A percentile compares a stretch with the other conserved stretches of the same genome.
These are phyloP conservation scores for Cryptocephalus primarius DNA, from an alignment of 2,888 invertebrate genomes.

Conservation along the genomic window DNA sequence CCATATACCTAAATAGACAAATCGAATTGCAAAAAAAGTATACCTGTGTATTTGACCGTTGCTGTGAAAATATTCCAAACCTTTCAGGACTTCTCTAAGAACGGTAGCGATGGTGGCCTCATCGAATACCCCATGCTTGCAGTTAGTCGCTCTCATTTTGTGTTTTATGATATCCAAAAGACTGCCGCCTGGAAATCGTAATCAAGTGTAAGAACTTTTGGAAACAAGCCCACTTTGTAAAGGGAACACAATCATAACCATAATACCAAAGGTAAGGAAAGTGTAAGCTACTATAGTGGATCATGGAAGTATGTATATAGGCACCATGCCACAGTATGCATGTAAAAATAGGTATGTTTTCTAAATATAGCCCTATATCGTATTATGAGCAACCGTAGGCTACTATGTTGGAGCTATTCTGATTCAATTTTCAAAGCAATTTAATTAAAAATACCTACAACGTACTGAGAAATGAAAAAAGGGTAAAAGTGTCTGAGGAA, in stretches of 20 bases:
- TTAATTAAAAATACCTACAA: no score
- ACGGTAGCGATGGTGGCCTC: conserved; percentile 96
- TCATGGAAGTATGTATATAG: no score
- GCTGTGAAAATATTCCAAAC: conserved; percentile 96
- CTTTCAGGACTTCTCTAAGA: conserved; percentile 88
- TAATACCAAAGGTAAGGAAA: background rate
- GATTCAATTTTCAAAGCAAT: no score
- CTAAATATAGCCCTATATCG: no score
- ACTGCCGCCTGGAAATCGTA: conserved; percentile 53
- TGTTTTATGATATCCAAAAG: conserved; percentile 87
- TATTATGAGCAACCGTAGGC: no score
- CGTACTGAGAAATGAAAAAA: no score
- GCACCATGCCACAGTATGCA: no score
- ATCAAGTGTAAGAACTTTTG: background rate
- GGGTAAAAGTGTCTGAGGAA: no score
- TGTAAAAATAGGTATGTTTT: no score
- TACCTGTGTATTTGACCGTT: conserved; percentile 98
- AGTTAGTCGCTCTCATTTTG: conserved; percentile 84
- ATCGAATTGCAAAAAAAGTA: conserved; percentile 2
- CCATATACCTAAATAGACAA: background rate
- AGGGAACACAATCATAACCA: background rate
- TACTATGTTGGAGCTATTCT: no score
- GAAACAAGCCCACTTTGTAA: background rate
- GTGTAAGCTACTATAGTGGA: no score
- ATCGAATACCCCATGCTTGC: conserved; percentile 93